Conservation (phyloP, 2,797 vertebrate genomes). For the Cottoperca gobio region DNA sequence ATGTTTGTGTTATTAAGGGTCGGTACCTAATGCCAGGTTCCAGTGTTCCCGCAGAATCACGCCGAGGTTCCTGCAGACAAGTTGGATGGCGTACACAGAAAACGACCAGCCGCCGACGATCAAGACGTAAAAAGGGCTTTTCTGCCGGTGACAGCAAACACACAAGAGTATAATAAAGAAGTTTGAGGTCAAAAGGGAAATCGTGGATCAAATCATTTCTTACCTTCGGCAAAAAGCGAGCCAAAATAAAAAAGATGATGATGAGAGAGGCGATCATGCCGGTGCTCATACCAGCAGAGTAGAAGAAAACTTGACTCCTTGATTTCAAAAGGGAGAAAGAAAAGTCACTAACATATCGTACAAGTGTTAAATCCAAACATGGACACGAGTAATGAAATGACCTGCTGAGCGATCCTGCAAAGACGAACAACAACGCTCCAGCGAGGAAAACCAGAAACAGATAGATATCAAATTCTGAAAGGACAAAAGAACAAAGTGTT, state of each 20-base stretch:
- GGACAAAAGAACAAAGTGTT: slow-evolving; percentile 15
- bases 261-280: slow-evolving; percentile 93
- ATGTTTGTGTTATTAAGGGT: neutral
- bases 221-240: slow-evolving; percentile 93
- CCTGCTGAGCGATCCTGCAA: slow-evolving; percentile 93
- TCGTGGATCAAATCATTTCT: neutral
- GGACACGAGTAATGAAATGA: slow-evolving; percentile 58
- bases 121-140: slow-evolving; percentile 92
- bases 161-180: slow-evolving; percentile 10
- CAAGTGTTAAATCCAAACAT: neutral
- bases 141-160: slow-evolving; percentile 83
- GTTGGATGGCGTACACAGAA: slow-evolving; percentile 94
- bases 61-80: slow-evolving; percentile 91
- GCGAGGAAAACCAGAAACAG: slow-evolving; percentile 91
- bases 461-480: slow-evolving; percentile 91
- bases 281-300: slow-evolving; percentile 92
- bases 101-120: slow-evolving; percentile 95
- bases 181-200: neutral
- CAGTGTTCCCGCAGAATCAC: slow-evolving; percentile 91
- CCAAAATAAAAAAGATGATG: slow-evolving; percentile 90
- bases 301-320: slow-evolving; percentile 96
- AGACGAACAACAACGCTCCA: slow-evolving; percentile 89
- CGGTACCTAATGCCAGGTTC: slow-evolving; percentile 90
- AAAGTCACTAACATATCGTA: neutral
- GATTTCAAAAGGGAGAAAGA: neutral